Evolutionary conservation across 2,113 vertebrate species (phyloP).

Genomic region (Ammospiza nelsoni): DNA sequence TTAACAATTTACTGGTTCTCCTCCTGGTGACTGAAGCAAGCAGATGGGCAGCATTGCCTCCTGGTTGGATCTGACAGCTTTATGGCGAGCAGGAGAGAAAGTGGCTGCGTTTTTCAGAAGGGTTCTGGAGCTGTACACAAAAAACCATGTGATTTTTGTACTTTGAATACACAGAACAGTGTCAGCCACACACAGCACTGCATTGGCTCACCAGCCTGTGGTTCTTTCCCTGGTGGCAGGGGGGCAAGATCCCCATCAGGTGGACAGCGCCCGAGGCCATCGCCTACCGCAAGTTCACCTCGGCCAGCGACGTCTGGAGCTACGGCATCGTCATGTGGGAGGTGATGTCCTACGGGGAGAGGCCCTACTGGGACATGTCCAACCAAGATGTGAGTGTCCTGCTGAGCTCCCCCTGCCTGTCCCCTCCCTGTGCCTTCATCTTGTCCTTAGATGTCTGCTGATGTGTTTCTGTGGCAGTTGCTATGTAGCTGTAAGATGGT

Average conservation of each 20-base stretch:
- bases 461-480: neutral
- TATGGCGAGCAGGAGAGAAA: slow-evolving; percentile 21
- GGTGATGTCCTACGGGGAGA: slow-evolving; percentile 97
- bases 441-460: neutral
- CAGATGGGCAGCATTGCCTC: slow-evolving; percentile 33
- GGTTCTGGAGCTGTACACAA: neutral
- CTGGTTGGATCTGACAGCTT: slow-evolving; percentile 40
- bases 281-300: slow-evolving; percentile 97
- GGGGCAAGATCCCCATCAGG: slow-evolving; percentile 97
- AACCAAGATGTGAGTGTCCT: slow-evolving; percentile 91
- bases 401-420: neutral
- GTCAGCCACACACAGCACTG: neutral
- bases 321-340: slow-evolving; percentile 99
- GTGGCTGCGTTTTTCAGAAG: neutral
- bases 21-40: slow-evolving; percentile 50
- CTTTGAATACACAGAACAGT: neutral
- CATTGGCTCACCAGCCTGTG: neutral
- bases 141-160: neutral
- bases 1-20: slow-evolving; percentile 46
- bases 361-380: slow-evolving; percentile 99
- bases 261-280: slow-evolving; percentile 99
- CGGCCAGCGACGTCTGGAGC: slow-evolving; percentile 96
- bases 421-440: rapidly evolving
- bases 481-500: neutral
- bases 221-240: slow-evolving; percentile 74